These are phyloP conservation scores for Melieria crassipennis DNA, from an alignment of 2,888 invertebrate genomes.

Conservation along the genomic window DNA sequence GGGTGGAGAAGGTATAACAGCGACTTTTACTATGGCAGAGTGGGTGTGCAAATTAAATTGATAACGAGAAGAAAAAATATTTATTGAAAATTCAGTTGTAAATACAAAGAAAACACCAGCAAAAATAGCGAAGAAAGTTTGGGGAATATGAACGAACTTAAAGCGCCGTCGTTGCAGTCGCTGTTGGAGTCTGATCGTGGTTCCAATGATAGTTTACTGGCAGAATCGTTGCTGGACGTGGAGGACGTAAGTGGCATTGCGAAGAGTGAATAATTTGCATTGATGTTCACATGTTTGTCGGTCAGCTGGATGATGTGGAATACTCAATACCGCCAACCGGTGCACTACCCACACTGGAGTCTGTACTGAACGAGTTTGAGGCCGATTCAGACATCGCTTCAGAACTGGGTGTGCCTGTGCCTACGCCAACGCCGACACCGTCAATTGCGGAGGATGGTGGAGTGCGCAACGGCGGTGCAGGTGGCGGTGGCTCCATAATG, in stretches of 20 bases:
- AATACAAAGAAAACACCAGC: not conserved
- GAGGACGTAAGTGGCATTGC: slow-evolving; percentile 70
- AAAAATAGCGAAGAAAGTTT: not conserved
- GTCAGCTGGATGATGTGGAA: slow-evolving; percentile 82
- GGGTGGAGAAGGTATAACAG: not conserved
- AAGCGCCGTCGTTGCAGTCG: slow-evolving; percentile 68
- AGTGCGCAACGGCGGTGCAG: slow-evolving; percentile 66
- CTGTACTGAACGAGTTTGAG: slow-evolving; percentile 80
- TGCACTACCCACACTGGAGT: slow-evolving; percentile 80
- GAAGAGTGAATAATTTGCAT: not conserved
- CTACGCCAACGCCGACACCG: slow-evolving; percentile 65
- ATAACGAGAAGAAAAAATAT: slow-evolving; percentile 11
- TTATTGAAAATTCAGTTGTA: not conserved
- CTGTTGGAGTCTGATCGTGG: slow-evolving; percentile 71
- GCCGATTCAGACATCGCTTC: slow-evolving; percentile 72
- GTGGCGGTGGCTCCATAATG: slow-evolving; percentile 73
- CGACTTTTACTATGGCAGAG: slow-evolving; percentile 10
- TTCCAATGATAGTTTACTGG: slow-evolving; percentile 74
- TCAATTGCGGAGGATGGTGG: slow-evolving; percentile 59
- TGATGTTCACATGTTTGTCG: slow-evolving; percentile 61
- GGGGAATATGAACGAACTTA: slow-evolving; percentile 58
- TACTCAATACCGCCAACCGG: slow-evolving; percentile 82
- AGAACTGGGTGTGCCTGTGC: slow-evolving; percentile 56
- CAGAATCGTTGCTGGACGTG: slow-evolving; percentile 71
- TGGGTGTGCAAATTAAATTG: slow-evolving; percentile 26